phyloP scores from a whole-genome alignment of 1,140 invertebrate species.

The Panagrolaimus sp. region DNA sequence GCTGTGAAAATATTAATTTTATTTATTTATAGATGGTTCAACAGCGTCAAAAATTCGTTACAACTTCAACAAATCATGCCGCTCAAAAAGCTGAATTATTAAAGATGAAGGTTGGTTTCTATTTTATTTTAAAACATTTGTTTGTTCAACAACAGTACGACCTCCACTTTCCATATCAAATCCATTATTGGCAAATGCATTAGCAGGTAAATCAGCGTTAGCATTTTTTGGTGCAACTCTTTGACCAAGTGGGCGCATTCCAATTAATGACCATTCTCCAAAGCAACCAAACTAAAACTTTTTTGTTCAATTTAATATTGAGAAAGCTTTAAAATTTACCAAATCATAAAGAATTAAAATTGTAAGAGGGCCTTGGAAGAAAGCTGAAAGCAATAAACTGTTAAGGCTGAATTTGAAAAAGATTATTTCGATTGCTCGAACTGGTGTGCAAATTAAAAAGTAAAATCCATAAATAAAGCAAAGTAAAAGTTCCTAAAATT shows the following conservation, averaged over 20 bases:
- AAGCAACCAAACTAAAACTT: slow-evolving; percentile 9
- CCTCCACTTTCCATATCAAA: slow-evolving; percentile 6
- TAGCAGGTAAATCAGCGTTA: neutral
- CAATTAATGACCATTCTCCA: slow-evolving; percentile 12
- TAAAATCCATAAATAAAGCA: neutral
- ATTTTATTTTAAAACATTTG: neutral
- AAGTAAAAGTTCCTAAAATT: neutral
- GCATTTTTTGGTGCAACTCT: neutral
- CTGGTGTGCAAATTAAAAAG: neutral
- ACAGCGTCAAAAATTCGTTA: slow-evolving; percentile 85
- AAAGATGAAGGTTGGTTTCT: slow-evolving; percentile 72
- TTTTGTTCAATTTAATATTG: neutral
- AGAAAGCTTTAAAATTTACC: neutral
- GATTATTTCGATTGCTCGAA: neutral
- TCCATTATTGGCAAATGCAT: neutral
- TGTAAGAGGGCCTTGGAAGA: slow-evolving; percentile 1
- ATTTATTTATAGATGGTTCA: slow-evolving; percentile 71
- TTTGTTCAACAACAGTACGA: neutral
- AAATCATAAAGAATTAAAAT: slow-evolving; percentile 4
- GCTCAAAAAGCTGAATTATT: slow-evolving; percentile 89
- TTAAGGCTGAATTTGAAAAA: neutral
- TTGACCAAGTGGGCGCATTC: slow-evolving; percentile 3
- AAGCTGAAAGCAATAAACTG: neutral
- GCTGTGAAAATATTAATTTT: slow-evolving; percentile 19
- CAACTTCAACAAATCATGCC: slow-evolving; percentile 89